These are phyloP conservation scores for Anarhynchus alexandrinus DNA, from an alignment of 2,113 vertebrate genomes.

Conservation along the genomic window DNA sequence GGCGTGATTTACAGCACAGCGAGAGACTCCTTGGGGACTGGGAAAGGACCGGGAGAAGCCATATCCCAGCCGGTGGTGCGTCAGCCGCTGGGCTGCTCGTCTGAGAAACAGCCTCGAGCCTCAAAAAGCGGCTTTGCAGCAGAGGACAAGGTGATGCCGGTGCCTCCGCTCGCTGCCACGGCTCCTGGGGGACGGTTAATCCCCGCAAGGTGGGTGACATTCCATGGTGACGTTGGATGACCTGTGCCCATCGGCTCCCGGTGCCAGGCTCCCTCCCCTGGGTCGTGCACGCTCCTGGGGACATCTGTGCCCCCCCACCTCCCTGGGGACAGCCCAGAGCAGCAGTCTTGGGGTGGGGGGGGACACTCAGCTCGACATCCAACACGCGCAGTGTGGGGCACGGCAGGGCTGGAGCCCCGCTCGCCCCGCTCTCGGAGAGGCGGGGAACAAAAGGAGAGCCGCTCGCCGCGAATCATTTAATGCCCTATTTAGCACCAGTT, in stretches of 20 bases:
- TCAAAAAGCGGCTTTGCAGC: not conserved
- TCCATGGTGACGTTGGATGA: too few relatives aligned
- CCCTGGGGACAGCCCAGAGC: not conserved
- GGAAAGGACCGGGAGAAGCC: not conserved
- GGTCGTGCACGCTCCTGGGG: not conserved
- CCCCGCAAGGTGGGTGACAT: not conserved
- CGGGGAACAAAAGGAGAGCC: not conserved
- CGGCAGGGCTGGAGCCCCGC: not conserved
- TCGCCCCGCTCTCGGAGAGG: not conserved
- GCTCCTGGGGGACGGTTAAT: too few relatives aligned
- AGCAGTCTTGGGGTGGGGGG: too few relatives aligned
- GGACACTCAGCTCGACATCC: not conserved
- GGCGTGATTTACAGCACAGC: not conserved
- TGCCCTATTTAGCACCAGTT: not conserved
- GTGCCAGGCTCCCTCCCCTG: not conserved
- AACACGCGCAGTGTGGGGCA: fast-evolving
- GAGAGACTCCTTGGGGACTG: not conserved
- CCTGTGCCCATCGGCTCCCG: not conserved
- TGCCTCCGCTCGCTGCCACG: not conserved
- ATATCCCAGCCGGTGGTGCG: not conserved
- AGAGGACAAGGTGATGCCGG: not conserved
- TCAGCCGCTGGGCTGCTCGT: not conserved
- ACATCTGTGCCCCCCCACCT: not conserved
- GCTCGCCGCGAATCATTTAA: fast-evolving
- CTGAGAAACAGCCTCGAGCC: not conserved